phyloP scores from a whole-genome alignment of 2,888 invertebrate genomes.

The Hypolimnas misippus region DNA sequence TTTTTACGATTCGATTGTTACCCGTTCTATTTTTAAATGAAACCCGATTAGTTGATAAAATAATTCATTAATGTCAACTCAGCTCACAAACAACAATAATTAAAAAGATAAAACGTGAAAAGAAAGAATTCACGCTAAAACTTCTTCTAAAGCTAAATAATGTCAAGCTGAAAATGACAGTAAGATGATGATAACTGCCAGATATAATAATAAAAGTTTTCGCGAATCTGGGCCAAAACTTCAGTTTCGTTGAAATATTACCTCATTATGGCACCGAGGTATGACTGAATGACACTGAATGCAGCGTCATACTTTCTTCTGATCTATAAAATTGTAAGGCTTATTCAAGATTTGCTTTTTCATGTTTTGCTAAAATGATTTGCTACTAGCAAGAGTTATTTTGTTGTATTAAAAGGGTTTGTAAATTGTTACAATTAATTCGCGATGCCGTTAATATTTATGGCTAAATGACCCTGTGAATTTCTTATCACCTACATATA shows the following conservation, averaged over 20 bases:
- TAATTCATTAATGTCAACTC: neutral
- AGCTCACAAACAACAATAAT: neutral
- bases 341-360: conserved; percentile 14
- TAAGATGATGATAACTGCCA: conserved; percentile 40
- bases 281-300: conserved; percentile 39
- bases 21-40: neutral
- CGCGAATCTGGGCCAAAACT: conserved; percentile 51
- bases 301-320: conserved; percentile 36
- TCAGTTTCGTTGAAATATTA: conserved; percentile 50
- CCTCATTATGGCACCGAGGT: conserved; percentile 48
- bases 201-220: conserved; percentile 49
- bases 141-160: conserved; percentile 22
- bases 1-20: conserved; percentile 8
- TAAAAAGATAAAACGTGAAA: conserved; percentile 5
- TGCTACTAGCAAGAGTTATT: neutral
- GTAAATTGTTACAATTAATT: too few relatives aligned
- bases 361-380: neutral
- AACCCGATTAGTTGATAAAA: neutral
- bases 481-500: too few relatives aligned
- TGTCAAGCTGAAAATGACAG: conserved; percentile 33
- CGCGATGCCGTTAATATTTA: too few relatives aligned
- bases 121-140: conserved; percentile 1
- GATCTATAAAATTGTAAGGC: conserved; percentile 21
- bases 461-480: too few relatives aligned
- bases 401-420: neutral